Evolutionary conservation across 1,140 invertebrate genomes (phyloP), one percentile per base, ranked within the genome.

Genomic region (Chymomyza costata): DNA sequence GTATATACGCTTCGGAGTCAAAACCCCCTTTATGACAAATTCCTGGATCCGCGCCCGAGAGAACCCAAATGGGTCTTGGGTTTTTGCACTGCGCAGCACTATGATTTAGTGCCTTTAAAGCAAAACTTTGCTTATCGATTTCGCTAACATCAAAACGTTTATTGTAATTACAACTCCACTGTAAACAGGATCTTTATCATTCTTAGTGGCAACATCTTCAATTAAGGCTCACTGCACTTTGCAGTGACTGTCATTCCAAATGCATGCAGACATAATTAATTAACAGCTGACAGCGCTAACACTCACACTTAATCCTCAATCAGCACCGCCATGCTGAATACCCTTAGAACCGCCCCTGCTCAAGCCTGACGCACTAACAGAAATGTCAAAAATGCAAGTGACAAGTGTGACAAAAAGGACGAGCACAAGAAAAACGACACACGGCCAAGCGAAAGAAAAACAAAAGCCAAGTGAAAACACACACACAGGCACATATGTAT

Each of bases 351-450:
- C 16, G 10, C n/a, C n/a, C 10, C 13, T 14, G 1, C 35, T 31
- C 11, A 30, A 43, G 7, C 17, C 30, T 49, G 48, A 44, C 17
- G 32, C 45, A 61, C 66, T 78, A 76, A 78, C 71, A 71, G 71
- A 78, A 76, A 76, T 76, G 71, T 76, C 71, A 78, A 76, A 76
- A 76, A 78, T 76, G 71, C 73, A 78, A 71, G 71, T 76, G 71
- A 76, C 71, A 76, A 76, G 71, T 76, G 71, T 76, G 71, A 76
- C 78, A 76, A 25, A 76, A 76, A 76, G 71, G 71, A 76, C 67
- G 54, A 76, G 47, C 66, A 54, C 46, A 49, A 56, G 57, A 55
- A 38, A 44, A 49, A 31, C 47, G 47, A 57, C 51, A 50, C 41
- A 57, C 46, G 45, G 19, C 39, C 21, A 47, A 21, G 48, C 48